Percentiles rank a stretch among this genome's conserved stretches.
phyloP scores from a whole-genome alignment of 2,888 invertebrate genomes.

The Philonicus albiceps region DNA sequence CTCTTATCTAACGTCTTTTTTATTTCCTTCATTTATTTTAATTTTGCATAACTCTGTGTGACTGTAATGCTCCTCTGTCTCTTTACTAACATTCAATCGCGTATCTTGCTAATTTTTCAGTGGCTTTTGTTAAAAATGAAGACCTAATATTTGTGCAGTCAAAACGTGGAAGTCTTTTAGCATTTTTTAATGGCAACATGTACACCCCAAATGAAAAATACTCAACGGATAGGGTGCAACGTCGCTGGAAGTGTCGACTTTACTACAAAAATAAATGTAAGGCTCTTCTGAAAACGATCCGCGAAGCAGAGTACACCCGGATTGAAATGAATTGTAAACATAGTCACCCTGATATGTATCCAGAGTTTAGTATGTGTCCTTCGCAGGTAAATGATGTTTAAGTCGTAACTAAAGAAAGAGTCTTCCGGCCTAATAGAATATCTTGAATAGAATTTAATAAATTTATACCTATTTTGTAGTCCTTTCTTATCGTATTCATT shows the following conservation, averaged over 20 bases:
- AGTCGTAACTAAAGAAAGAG: too few species aligned
- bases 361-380: constrained; percentile 7
- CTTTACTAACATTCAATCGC: not conserved
- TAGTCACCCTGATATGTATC: constrained; percentile 38
- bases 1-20: not conserved
- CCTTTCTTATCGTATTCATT: too few species aligned
- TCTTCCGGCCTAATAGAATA: not conserved
- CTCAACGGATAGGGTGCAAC: not conserved
- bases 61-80: not conserved
- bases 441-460: not conserved
- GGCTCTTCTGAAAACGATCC: constrained; percentile 45
- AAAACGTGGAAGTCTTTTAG: constrained; percentile 49
- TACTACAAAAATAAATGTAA: constrained; percentile 49
- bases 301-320: constrained; percentile 18
- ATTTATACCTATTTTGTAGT: not conserved
- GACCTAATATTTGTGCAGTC: constrained; percentile 44
- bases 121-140: constrained; percentile 37
- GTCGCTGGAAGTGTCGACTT: constrained; percentile 49
- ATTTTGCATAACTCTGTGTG: not conserved
- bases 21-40: too few species aligned
- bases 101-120: not conserved
- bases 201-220: constrained; percentile 50
- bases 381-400: not conserved
- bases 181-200: constrained; percentile 49
- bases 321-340: constrained; percentile 11